Evolutionary conservation across 2,888 invertebrate genomes (phyloP).

Genomic region (Scrobipalpa atriplicella): DNA sequence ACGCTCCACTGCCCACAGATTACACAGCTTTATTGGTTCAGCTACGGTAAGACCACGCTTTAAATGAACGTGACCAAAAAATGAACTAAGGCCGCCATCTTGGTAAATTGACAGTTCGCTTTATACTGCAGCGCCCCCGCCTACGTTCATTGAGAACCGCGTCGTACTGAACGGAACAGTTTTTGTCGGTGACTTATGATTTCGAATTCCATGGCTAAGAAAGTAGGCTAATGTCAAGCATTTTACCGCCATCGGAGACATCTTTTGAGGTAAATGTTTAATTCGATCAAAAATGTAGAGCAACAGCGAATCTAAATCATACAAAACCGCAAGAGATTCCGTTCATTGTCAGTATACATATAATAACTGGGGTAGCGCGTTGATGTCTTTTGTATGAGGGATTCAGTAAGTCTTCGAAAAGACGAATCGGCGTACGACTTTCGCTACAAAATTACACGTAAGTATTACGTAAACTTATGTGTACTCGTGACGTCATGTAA

Average conservation of each 20-base stretch:
- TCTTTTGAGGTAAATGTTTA: neutral
- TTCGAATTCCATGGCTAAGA: constrained; percentile 23
- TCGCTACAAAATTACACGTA: neutral
- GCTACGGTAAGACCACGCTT: no score
- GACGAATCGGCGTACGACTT: neutral
- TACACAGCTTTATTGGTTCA: constrained; percentile 48
- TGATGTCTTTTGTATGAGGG: constrained; percentile 48
- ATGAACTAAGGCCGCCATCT: no score
- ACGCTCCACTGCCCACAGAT: constrained; percentile 55
- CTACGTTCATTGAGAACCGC: no score
- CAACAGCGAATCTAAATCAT: neutral
- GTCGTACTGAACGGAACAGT: no score
- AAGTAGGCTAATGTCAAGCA: constrained; percentile 7
- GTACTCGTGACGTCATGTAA: neutral
- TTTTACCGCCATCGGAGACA: neutral
- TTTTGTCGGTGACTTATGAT: constrained; percentile 53
- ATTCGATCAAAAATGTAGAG: neutral
- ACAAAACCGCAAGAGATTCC: neutral
- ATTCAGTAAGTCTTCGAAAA: neutral
- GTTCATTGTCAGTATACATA: neutral
- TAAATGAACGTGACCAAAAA: no score
- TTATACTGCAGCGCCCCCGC: no score
- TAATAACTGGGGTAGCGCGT: constrained; percentile 38
- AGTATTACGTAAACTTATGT: neutral
- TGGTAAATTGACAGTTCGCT: no score